phyloP scores from a whole-genome alignment of 2,888 invertebrate species.

The Tachystola acroxantha region DNA sequence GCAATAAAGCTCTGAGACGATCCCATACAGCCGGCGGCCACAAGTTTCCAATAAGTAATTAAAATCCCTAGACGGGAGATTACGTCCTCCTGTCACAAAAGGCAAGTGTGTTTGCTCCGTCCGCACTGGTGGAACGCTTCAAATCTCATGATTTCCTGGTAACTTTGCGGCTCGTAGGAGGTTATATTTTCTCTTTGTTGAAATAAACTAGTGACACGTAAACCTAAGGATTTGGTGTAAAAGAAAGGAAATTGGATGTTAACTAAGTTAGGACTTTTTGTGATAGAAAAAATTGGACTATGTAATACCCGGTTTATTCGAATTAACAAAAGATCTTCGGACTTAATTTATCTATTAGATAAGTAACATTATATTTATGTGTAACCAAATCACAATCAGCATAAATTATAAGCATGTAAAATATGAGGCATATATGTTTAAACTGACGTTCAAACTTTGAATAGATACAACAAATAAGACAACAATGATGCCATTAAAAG shows the following conservation, averaged over 20 bases:
- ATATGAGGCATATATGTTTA: no score
- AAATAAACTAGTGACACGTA: background rate
- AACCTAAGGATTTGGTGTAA: background rate
- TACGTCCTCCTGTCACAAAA: conserved; percentile 58
- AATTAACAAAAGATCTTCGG: no score
- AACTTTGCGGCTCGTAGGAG: conserved; percentile 9
- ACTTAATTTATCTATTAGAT: no score
- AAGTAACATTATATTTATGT: no score
- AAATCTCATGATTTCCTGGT: conserved; percentile 56
- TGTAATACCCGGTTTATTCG: no score
- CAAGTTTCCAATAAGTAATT: conserved; percentile 78
- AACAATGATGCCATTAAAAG: no score
- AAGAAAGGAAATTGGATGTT: background rate
- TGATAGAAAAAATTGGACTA: no score
- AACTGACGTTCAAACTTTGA: no score
- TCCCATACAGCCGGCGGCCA: conserved; percentile 69
- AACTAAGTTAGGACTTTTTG: no score
- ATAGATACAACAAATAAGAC: no score
- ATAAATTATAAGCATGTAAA: no score
- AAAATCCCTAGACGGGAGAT: conserved; percentile 71
- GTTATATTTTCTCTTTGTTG: background rate
- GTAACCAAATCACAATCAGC: no score
- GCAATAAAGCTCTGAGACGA: conserved; percentile 65
- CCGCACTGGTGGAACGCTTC: conserved; percentile 46
- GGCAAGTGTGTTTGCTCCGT: conserved; percentile 56